Conservation (phyloP, 2,797 vertebrate species). For the Kryptolebias ocellatus region DNA sequence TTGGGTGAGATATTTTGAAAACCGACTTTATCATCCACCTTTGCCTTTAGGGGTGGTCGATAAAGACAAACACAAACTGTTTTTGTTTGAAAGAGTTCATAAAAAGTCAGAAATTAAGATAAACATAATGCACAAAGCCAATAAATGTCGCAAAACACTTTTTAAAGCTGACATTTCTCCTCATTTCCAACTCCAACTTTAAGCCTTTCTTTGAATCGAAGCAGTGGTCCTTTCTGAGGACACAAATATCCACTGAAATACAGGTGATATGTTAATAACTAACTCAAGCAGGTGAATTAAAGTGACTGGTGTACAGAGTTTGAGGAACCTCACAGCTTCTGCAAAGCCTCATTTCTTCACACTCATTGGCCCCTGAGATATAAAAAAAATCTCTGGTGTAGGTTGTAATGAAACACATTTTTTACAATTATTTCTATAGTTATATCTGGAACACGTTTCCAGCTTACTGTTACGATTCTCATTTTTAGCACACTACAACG, state of each 20-base stretch:
- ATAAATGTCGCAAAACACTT: background rate
- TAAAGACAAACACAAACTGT: background rate
- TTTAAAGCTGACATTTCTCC: background rate
- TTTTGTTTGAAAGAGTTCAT: background rate
- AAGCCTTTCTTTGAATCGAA: conserved; percentile 70
- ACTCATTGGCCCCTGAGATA: background rate
- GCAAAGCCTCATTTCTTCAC: background rate
- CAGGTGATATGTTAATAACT: conserved; percentile 1
- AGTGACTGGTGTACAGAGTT: background rate
- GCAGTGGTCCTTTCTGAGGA: conserved; percentile 66
- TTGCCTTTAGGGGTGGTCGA: no score
- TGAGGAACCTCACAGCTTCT: conserved; percentile 4
- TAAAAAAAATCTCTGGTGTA: conserved; percentile 1
- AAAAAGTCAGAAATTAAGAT: no score
- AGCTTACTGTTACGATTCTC: background rate
- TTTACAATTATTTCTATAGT: background rate
- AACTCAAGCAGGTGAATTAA: conserved; percentile 15
- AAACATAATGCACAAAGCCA: background rate
- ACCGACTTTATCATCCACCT: no score
- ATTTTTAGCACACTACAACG: conserved; percentile 3
- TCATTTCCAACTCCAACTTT: background rate
- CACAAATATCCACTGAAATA: conserved; percentile 10
- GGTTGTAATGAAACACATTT: conserved; percentile 11
- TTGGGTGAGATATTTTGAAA: no score
- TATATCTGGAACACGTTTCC: conserved; percentile 2